These are phyloP conservation scores for Lepidurus apus DNA, from an alignment of 1,140 invertebrate species.

Conservation along the genomic window DNA sequence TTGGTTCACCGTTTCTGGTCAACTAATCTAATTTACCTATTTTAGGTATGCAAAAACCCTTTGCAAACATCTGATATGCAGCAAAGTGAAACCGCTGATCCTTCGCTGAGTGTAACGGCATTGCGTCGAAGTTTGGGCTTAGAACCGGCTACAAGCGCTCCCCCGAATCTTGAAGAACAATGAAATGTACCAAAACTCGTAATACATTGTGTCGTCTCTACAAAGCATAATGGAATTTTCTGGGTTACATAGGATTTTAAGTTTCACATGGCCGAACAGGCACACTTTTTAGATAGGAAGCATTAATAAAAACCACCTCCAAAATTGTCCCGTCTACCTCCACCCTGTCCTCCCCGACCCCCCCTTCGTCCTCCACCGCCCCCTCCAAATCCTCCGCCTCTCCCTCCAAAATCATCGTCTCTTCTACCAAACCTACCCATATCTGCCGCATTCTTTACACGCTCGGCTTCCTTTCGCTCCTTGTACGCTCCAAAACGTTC, in stretches of 20 bases:
- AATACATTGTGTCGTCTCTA: too few relatives aligned
- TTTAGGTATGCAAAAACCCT: background rate
- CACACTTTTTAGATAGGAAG: background rate
- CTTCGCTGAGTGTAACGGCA: background rate
- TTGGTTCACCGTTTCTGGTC: background rate
- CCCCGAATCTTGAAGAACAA: background rate
- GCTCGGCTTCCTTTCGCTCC: conserved; percentile 50
- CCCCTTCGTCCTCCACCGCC: conserved; percentile 1
- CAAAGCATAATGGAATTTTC: too few relatives aligned
- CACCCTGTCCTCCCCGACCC: background rate
- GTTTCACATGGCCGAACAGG: background rate
- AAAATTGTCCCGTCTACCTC: background rate
- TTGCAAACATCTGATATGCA: background rate
- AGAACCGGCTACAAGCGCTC: background rate
- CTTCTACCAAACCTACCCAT: conserved; percentile 41
- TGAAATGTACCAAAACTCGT: background rate
- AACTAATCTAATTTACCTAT: background rate
- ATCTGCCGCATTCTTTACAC: conserved; percentile 39
- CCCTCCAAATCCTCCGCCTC: conserved; percentile 40
- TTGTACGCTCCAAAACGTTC: conserved; percentile 59
- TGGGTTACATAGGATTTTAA: background rate
- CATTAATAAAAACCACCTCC: conserved; percentile 1
- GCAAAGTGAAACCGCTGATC: background rate
- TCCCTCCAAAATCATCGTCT: conserved; percentile 41
- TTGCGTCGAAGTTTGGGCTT: background rate